Evolutionary conservation across 1,140 invertebrate genomes (phyloP).

Genomic region (Dendrolimus punctatus): DNA sequence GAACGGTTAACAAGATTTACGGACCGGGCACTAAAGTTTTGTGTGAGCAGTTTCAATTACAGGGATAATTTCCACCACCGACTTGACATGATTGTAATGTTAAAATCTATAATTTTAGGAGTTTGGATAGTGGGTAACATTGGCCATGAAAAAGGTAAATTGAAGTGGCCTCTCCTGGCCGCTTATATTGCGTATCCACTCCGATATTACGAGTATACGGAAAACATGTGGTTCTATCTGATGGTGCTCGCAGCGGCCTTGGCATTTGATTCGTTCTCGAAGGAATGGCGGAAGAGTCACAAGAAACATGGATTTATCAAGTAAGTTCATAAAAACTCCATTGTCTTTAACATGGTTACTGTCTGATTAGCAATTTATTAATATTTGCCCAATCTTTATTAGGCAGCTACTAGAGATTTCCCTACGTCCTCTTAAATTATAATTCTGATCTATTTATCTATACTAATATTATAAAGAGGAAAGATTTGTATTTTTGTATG

Average conservation of each 20-base stretch:
- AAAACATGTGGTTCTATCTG: slow-evolving; percentile 77
- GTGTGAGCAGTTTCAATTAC: background rate
- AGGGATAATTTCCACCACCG: background rate
- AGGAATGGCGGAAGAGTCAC: slow-evolving; percentile 82
- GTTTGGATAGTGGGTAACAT: slow-evolving; percentile 93
- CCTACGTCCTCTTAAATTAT: too few relatives aligned
- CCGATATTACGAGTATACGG: slow-evolving; percentile 78
- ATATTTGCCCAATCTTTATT: too few relatives aligned
- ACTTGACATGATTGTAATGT: slow-evolving; percentile 4
- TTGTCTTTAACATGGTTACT: too few relatives aligned
- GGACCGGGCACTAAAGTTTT: too few relatives aligned
- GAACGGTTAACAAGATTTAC: too few relatives aligned
- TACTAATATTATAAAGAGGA: too few relatives aligned
- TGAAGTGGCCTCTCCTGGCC: slow-evolving; percentile 79
- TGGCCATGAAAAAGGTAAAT: slow-evolving; percentile 81
- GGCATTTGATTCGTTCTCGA: slow-evolving; percentile 82
- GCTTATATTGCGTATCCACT: slow-evolving; percentile 79
- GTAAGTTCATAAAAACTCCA: slow-evolving; percentile 21
- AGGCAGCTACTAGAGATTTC: too few relatives aligned
- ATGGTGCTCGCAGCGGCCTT: slow-evolving; percentile 77
- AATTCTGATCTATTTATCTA: too few relatives aligned
- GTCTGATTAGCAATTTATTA: too few relatives aligned
- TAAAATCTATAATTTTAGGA: slow-evolving; percentile 72
- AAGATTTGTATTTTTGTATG: too few relatives aligned
- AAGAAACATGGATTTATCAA: slow-evolving; percentile 61